phyloP scores from a whole-genome alignment of 2,113 vertebrate genomes.

The Microcebus tavaratra region DNA sequence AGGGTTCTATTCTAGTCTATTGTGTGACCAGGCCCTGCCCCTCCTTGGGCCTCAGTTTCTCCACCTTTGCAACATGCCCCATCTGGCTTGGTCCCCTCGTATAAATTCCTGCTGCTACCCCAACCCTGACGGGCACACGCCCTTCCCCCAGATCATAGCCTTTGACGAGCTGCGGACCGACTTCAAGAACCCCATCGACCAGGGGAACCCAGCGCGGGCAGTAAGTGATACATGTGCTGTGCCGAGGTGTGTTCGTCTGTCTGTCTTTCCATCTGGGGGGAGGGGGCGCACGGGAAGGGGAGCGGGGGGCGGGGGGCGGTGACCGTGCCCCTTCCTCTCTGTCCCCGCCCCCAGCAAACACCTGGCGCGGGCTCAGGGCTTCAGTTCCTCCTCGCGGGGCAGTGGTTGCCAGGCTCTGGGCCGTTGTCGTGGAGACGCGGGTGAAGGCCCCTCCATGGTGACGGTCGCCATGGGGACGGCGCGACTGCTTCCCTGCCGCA shows the following conservation, averaged over 20 bases:
- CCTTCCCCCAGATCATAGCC: constrained; percentile 90
- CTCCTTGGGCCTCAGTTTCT: not conserved
- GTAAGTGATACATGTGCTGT: constrained; percentile 88
- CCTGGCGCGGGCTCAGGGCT: constrained; percentile 60
- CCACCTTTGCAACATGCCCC: not conserved
- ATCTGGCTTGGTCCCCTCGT: not conserved
- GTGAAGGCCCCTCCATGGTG: constrained; percentile 75
- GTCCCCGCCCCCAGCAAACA: constrained; percentile 56
- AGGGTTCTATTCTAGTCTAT: not conserved
- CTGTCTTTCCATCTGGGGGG: constrained; percentile 69
- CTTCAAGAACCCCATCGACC: constrained; percentile 97
- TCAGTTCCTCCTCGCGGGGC: constrained; percentile 52
- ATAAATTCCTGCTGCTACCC: not conserved
- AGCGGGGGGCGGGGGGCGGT: not conserved
- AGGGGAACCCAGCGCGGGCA: constrained; percentile 95
- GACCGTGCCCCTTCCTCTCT: not conserved
- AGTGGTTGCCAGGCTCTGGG: constrained; percentile 64
- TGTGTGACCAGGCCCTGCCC: not conserved
- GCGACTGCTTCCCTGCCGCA: constrained; percentile 42
- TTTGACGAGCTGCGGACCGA: constrained; percentile 96
- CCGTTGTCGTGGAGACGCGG: constrained; percentile 70
- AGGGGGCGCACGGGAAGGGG: not conserved
- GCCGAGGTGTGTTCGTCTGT: constrained; percentile 82
- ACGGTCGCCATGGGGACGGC: constrained; percentile 72
- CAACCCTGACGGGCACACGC: constrained; percentile 37